Evolutionary conservation across 2,113 vertebrate genomes (phyloP).

Genomic region (Sitta europaea): DNA sequence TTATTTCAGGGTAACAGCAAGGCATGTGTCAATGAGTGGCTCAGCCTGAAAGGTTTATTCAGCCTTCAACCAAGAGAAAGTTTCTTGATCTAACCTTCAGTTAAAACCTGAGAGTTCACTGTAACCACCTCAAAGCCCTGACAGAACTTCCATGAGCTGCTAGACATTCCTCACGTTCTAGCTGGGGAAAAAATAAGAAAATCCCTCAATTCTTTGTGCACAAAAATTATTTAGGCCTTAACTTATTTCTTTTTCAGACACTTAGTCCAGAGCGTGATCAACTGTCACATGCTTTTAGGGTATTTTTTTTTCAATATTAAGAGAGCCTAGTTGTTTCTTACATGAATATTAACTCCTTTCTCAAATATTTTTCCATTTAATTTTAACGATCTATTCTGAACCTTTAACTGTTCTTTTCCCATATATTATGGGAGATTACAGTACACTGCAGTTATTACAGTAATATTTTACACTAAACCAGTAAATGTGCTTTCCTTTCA

Average conservation of each 20-base stretch:
- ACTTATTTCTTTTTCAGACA: conserved; percentile 14
- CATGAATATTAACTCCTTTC: background rate
- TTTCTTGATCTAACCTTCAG: background rate
- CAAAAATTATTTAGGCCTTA: background rate
- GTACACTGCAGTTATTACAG: background rate
- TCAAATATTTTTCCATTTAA: background rate
- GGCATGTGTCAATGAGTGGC: background rate
- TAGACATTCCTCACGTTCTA: conserved; percentile 14
- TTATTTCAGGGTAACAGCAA: background rate
- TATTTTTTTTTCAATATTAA: background rate
- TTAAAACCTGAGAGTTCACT: background rate
- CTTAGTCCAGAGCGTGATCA: background rate
- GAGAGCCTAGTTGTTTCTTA: background rate
- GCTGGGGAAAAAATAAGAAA: background rate
- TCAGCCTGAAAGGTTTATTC: conserved; percentile 19
- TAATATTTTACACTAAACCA: background rate
- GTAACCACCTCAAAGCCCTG: conserved; percentile 22
- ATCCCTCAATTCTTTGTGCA: background rate
- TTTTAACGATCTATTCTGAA: background rate
- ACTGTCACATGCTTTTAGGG: background rate
- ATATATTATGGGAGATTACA: background rate
- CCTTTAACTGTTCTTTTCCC: background rate
- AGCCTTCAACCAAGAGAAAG: background rate
- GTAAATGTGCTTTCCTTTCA: background rate
- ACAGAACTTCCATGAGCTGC: background rate